Evolutionary conservation across 2,113 vertebrate genomes (phyloP), one percentile per base, ranked within the genome.

Genomic region (Pardalotus punctatus): DNA sequence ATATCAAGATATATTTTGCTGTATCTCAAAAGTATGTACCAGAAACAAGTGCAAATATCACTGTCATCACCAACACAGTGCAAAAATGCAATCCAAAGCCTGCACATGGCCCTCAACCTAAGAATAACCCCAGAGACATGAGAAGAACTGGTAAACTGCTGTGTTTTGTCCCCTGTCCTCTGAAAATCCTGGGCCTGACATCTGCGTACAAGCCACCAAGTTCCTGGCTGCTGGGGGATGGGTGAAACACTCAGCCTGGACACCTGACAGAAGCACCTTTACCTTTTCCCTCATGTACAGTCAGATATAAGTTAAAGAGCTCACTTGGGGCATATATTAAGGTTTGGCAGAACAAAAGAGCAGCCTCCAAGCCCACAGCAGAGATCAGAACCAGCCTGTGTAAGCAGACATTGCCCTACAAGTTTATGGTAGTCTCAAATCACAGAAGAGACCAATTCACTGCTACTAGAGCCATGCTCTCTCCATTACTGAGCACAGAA

Each of bases 121-220:
- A 38, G 9, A 20, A 47, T 24, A 79, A 35, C 0, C 0, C 3
- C 28, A 57, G 14, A 82, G 8, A 40, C 11, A 14, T 4, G 2
- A 74, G 19, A 18, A 69, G 10, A 31, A 53, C 27, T 21, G 12
- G 9, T 61, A 27, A 57, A 1, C 3, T 79, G 23, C 5, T 81
- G 13, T 29, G 5, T 20, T 81, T 73, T 60, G 7, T 35, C 14
- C 14, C 19, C 11, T 22, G 10, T 38, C 14, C 8, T 50, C 19
- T 84, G 43, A 27, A 67, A 51, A 48, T 38, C 9, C 40, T 88
- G 58, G 5, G 9, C 17, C 14, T 73, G 33, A 56, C 5, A 47
- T 28, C 11, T 33, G 19, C 29, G 5, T 16, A 42, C 31, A 61
- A 70, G 14, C 16, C 17, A 31, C 5, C 2, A 19, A 57, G 11